A percentile compares a stretch with the other conserved stretches of the same genome.
Evolutionary conservation across 2,113 vertebrate genomes (phyloP).

Genomic region (Ifrita kowaldi): DNA sequence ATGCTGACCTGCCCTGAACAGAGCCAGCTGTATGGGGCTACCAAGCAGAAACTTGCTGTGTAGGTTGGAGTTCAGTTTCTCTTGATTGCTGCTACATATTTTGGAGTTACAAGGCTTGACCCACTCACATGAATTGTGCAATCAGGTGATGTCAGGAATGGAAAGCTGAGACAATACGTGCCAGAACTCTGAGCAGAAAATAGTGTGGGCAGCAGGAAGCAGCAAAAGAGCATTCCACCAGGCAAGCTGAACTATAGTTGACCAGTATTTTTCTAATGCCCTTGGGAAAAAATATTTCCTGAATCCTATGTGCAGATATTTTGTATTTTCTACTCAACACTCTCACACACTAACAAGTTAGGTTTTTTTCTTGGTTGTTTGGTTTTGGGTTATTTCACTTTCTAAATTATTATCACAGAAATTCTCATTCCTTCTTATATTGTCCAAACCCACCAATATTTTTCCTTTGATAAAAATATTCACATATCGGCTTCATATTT

Average conservation of each 20-base stretch:
- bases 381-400: neutral
- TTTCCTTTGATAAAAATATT: neutral
- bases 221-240: neutral
- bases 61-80: neutral
- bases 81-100: constrained; percentile 4
- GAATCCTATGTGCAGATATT: neutral
- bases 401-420: neutral
- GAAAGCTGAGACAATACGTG: neutral
- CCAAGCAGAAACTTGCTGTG: constrained; percentile 18
- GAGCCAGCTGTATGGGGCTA: neutral
- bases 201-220: constrained; percentile 6
- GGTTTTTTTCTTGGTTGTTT: neutral
- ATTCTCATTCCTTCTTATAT: neutral
- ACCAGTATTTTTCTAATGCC: neutral
- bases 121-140: neutral
- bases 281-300: neutral
- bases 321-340: neutral
- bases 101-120: neutral
- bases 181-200: constrained; percentile 10
- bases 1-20: neutral
- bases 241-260: neutral
- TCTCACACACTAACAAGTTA: neutral
- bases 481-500: neutral
- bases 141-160: neutral
- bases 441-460: neutral